Evolutionary conservation across 2,113 vertebrate species (phyloP).

Genomic region (Caloenas nicobarica): DNA sequence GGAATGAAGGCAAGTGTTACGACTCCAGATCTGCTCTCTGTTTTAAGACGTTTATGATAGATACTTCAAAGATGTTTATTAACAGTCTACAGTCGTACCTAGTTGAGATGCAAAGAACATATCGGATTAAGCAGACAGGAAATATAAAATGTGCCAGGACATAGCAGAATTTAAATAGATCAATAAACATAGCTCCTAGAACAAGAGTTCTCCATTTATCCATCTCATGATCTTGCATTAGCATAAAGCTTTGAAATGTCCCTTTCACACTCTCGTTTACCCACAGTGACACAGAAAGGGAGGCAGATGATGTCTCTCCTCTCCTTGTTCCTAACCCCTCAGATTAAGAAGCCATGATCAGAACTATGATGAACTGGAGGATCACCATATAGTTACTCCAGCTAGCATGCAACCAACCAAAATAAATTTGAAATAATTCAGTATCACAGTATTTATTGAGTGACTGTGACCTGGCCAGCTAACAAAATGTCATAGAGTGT

Average conservation of each 20-base stretch:
- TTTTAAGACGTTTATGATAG: not conserved
- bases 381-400: not conserved
- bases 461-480: not conserved
- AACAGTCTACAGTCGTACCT: not conserved
- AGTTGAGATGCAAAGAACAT: conserved; percentile 22
- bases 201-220: conserved; percentile 6
- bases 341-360: not conserved
- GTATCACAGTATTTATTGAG: not conserved
- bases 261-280: not conserved
- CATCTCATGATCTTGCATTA: conserved; percentile 35
- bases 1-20: not conserved
- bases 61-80: not conserved
- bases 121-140: conserved; percentile 24
- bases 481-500: not conserved
- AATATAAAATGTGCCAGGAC: conserved; percentile 27
- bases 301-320: not conserved
- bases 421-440: not conserved
- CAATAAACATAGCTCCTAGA: conserved; percentile 10
- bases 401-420: not conserved
- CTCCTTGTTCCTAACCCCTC: not conserved
- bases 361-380: not conserved
- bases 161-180: conserved; percentile 4
- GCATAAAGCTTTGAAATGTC: not conserved
- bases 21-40: not conserved
- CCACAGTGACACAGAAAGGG: not conserved